These are phyloP conservation scores for Cottus gobio DNA, from an alignment of 2,113 vertebrate genomes.

Conservation along the genomic window DNA sequence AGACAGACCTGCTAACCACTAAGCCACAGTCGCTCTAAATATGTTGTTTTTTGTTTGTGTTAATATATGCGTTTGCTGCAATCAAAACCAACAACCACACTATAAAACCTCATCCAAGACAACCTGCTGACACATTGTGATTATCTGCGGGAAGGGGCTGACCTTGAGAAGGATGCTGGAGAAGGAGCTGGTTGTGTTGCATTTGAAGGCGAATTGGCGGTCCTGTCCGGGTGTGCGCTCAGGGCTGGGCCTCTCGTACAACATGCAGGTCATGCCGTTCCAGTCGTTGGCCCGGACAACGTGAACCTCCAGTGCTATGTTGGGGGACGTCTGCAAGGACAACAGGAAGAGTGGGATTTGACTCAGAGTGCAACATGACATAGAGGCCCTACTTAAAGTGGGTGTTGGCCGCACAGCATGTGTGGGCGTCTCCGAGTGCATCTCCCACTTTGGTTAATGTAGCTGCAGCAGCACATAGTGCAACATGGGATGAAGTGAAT, in stretches of 20 bases:
- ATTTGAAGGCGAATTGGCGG: conserved; percentile 96
- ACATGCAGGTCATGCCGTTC: conserved; percentile 95
- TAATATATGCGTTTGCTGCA: neutral
- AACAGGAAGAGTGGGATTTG: neutral
- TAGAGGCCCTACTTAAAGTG: neutral
- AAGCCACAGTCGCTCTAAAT: no score
- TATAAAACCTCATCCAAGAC: neutral
- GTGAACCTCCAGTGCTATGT: conserved; percentile 95
- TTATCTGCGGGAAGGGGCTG: neutral
- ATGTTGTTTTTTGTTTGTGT: neutral
- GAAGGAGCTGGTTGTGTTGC: conserved; percentile 93
- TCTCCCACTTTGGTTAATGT: neutral
- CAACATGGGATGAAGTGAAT: neutral
- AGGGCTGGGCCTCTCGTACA: conserved; percentile 90
- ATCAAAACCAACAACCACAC: neutral
- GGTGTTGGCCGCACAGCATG: no score
- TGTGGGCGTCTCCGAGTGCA: neutral
- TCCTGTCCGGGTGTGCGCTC: conserved; percentile 86
- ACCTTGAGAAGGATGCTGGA: conserved; percentile 94
- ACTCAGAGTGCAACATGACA: neutral
- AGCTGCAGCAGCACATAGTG: neutral
- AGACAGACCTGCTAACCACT: no score
- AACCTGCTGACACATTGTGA: neutral
- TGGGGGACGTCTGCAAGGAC: conserved; percentile 91
- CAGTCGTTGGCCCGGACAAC: conserved; percentile 90